A percentile compares a stretch with the other conserved stretches of the same genome.
These are phyloP conservation scores for Hypolimnas misippus DNA, from an alignment of 2,888 invertebrate genomes.

Conservation along the genomic window DNA sequence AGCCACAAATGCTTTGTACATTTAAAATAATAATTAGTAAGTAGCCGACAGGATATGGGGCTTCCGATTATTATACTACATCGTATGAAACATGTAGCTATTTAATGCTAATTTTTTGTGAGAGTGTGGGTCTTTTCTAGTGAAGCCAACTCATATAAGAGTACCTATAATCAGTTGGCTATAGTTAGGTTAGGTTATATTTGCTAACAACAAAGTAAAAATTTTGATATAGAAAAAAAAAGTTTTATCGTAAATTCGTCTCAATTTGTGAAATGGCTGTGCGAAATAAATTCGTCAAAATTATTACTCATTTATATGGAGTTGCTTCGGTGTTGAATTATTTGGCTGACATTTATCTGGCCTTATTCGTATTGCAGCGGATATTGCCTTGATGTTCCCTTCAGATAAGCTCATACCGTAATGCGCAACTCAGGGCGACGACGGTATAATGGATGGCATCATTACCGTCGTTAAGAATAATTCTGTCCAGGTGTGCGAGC, in stretches of 20 bases:
- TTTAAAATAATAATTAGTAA: no score
- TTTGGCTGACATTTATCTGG: slow-evolving; percentile 17
- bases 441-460: slow-evolving; percentile 13
- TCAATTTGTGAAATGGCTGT: slow-evolving; percentile 33
- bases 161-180: no score
- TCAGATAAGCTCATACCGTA: slow-evolving; percentile 22
- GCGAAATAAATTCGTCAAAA: slow-evolving; percentile 39
- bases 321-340: slow-evolving; percentile 17
- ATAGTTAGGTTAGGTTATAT: no score
- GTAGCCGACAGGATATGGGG: no score
- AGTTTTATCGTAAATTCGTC: slow-evolving; percentile 32
- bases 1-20: no score
- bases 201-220: no score
- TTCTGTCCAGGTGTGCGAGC: neutral
- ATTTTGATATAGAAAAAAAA: neutral
- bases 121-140: no score
- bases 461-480: slow-evolving; percentile 10
- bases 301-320: slow-evolving; percentile 33
- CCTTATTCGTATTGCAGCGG: slow-evolving; percentile 4
- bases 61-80: no score
- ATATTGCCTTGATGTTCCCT: slow-evolving; percentile 16
- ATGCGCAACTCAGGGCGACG: neutral
- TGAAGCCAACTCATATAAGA: no score
- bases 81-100: no score
- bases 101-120: no score